Percentiles rank a stretch among this genome's conserved stretches.
phyloP scores from a whole-genome alignment of 2,888 invertebrate genomes.

The Eupithecia abbreviata region DNA sequence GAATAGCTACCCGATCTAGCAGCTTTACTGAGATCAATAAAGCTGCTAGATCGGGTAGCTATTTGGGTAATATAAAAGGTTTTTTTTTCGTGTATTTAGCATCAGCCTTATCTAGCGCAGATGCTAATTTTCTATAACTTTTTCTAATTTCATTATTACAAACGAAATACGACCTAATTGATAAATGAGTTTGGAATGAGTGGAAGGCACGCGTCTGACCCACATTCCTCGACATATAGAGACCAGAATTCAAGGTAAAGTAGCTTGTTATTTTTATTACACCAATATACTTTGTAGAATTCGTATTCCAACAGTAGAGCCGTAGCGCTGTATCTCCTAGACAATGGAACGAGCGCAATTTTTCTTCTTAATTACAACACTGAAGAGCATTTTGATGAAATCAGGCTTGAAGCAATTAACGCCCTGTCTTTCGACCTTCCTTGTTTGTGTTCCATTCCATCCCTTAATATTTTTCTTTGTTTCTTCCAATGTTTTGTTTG shows the following conservation, averaged over 20 bases:
- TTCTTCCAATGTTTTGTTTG: not conserved
- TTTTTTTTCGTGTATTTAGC: too few relatives aligned
- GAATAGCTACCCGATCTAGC: too few relatives aligned
- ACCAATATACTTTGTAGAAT: constrained; percentile 8
- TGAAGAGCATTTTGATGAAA: constrained; percentile 62
- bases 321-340: constrained; percentile 12
- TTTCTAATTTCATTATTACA: not conserved
- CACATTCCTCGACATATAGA: not conserved
- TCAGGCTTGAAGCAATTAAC: constrained; percentile 60
- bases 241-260: not conserved
- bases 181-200: not conserved
- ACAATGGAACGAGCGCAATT: constrained; percentile 55
- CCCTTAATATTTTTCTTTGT: not conserved
- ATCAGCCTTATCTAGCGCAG: not conserved
- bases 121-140: not conserved
- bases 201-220: not conserved
- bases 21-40: not conserved
- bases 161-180: not conserved
- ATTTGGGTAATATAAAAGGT: too few relatives aligned
- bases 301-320: constrained; percentile 19
- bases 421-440: constrained; percentile 48
- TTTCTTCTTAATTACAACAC: constrained; percentile 63
- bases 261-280: too few relatives aligned
- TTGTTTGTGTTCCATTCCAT: constrained; percentile 37
- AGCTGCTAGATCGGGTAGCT: too few relatives aligned